Evolutionary conservation across 2,113 vertebrate genomes (phyloP), one percentile per base, ranked within the genome.

Genomic region (Morone chrysops): DNA sequence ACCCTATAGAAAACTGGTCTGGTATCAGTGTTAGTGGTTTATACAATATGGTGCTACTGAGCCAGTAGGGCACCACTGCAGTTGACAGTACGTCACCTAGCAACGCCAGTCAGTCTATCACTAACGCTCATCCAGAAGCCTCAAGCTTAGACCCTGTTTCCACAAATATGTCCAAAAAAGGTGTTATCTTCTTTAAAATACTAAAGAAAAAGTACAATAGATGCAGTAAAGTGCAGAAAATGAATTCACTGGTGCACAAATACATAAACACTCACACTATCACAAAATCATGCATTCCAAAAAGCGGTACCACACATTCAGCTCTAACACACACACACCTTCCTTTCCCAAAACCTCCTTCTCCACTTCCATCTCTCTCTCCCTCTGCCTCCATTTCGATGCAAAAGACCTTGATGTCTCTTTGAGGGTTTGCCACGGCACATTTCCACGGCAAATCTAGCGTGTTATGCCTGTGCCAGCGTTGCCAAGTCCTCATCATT

Each of bases 401-500:
- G 78, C 79, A 76, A 86, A 82, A 90, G 79, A 92, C 89, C 90
- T 92, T 87, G 90, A 89, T 88, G 88, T 90, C 69, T 83, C 79
- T 89, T 83, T 86, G 87, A 91, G 77, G 72, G 82, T 91, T 83
- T 89, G 83, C 87, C 87, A 90, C 76, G 70, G 88, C 89, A 88
- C 89, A 89, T 89, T 91, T 90, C 82, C 79, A 91, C 57, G 9
- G 86, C 84, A 89, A 94, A 90, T 91, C 82, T 87, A 85, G 80
- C 61, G 63, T 91, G 87, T 90, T 81, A 85, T 86, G 70, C 67
- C 59, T 67, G 69, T 45, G 85, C 80, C 79, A 63, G 68, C n/a
- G 14, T 74, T 79, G 69, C 84, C 80, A 79, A 79, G 81, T 83
- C 83, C 74, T 82, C 83, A 86, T 88, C 80, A 78, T 81, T 90